Base-by-base conservation (phyloP, 2,888 invertebrate genomes). In the Plagodis dolabraria region DNA sequence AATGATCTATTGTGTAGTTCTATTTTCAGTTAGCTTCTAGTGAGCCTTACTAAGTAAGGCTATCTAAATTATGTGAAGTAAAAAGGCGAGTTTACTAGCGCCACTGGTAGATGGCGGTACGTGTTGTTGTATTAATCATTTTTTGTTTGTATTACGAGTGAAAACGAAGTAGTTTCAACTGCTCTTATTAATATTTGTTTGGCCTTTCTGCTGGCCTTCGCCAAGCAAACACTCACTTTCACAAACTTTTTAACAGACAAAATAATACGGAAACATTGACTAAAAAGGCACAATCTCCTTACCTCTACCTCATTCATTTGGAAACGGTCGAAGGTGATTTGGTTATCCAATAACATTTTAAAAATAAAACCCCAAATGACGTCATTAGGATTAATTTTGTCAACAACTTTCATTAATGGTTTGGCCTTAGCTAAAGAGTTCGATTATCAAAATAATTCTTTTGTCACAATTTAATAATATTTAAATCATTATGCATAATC, bases 121-220 rank as follows among this genome's bases (percentile, higher is more conserved):
- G 42, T 44, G 58, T 56, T 55, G 47, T 44, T 38, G 65, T 55
- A 48, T 47, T 33, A 0, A 34, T 35, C 6, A 33, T 0, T 22
- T 22, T 22, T 22, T 22, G 38, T 36, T n/a, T 46, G 8, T 34
- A 46, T 5, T n/a, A 35, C 63, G 68, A 75, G 69, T 66, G 67
- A 70, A 73, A 72, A 67, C 72, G 68, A 73, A 64, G 56, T 48
- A 53, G 60, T 45, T 57, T 57, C 46, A 45, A 53, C 58, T 63
- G 51, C 50, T 64, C 59, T 50, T 22, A 49, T 65, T 10, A 33
- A 50, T 69, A 63, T 72, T 74, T 67, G 65, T 67, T 60, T 69
- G 75, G 77, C 76, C 81, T 80, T 79, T 80, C 75, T 75, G 70
- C 67, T 72, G 80, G 77, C 89, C 89, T 90, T 87, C 83, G 62